Evolutionary conservation across 2,797 vertebrate genomes (phyloP), one percentile per base, ranked within the genome.

Genomic region (Zonotrichia albicollis): DNA sequence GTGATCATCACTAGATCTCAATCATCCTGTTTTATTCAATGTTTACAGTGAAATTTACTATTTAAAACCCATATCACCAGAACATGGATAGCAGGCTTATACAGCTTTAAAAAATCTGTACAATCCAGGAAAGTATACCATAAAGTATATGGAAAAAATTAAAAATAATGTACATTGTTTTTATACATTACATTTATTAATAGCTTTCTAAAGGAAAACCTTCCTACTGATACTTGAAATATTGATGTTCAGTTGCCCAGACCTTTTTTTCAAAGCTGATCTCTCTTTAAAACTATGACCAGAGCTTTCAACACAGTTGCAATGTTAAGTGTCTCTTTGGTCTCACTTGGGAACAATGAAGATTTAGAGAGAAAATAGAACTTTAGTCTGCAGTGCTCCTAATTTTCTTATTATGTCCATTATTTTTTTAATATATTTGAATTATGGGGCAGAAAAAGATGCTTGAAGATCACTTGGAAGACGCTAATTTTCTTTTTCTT

Each of bases 401-500:
- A 16, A 75, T 30, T 60, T 74, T 91, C 70, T 68, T 40, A 29
- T 32, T 57, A 6, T 46, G 9, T 78, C 36, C 18, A 10, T 55
- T 77, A 14, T 15, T 85, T 87, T 84, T 82, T 87, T 3, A 17
- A 34, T 78, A 14, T 80, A 30, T 84, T 85, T 66, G 84, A 58
- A 51, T 3, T 67, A n/a, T 45, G 54, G 38, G 61, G 76, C 64
- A 23, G 68, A n/a, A 74, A 81, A 66, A 64, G 55, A 48, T 1
- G 6, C 38, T 53, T 84, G 87, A 95, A 90, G 80, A 82, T 87
- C 45, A 32, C 60, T 91, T 88, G 67, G 53, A 94, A 90, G 34
- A 50, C 67, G 48, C 60, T 75, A 1, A 42, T 54, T 86, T 87
- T 64, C 53, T 30, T 77, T 40, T 38, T 57, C n/a, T 61, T 73